These are phyloP conservation scores for Sarcophaga variegata DNA, from an alignment of 2,888 invertebrate genomes.

Conservation along the genomic window DNA sequence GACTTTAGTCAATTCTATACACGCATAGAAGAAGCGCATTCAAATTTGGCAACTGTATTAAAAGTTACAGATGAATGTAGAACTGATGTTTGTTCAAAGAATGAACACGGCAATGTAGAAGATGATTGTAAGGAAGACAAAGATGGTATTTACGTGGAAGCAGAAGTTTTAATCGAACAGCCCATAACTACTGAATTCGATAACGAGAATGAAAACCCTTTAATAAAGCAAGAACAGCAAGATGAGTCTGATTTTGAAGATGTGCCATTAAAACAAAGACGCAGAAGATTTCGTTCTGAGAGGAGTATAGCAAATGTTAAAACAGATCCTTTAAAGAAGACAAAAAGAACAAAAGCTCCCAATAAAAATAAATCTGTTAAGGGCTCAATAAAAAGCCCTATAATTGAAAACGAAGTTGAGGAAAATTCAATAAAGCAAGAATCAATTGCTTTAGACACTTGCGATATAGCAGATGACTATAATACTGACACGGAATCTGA, in stretches of 20 bases:
- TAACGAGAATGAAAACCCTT: conserved; percentile 34
- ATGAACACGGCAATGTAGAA: neutral
- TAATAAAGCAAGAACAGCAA: conserved; percentile 32
- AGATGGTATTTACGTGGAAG: conserved; percentile 8
- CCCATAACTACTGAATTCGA: neutral
- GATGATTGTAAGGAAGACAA: conserved; percentile 20
- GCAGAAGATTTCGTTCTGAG: conserved; percentile 25
- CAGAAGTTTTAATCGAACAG: conserved; percentile 50
- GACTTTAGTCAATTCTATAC: conserved; percentile 75
- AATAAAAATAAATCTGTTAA: conserved; percentile 11
- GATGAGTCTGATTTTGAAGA: neutral
- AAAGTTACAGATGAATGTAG: conserved; percentile 62
- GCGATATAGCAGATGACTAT: neutral
- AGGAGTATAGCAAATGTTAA: neutral
- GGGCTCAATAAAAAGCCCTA: neutral
- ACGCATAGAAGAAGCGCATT: conserved; percentile 72
- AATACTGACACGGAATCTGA: conserved; percentile 41
- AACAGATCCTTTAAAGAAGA: conserved; percentile 24
- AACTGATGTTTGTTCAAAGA: neutral
- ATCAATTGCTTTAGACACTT: neutral
- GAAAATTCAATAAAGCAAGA: neutral
- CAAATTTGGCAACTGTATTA: conserved; percentile 61
- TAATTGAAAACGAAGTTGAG: neutral
- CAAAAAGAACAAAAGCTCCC: neutral
- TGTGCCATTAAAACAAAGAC: conserved; percentile 18